These are phyloP conservation scores for Stomatorhinus walkeri DNA, from an alignment of 2,797 vertebrate species.

Conservation along the genomic window DNA sequence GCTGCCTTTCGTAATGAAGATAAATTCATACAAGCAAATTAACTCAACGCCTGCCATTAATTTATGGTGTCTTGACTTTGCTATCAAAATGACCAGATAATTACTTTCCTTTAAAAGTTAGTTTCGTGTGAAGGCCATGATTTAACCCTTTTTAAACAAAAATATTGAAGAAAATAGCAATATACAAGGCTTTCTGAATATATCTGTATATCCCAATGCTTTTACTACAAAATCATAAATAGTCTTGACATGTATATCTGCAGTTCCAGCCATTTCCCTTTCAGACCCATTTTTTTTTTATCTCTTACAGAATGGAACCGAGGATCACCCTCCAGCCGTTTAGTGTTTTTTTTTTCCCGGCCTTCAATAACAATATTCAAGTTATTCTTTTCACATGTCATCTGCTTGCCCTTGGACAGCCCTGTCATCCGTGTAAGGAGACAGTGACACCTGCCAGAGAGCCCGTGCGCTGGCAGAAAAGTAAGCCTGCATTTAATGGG, in stretches of 20 bases:
- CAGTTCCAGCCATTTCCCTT: not conserved
- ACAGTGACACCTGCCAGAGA: conserved; percentile 28
- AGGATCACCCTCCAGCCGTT: not conserved
- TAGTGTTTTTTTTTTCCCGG: not conserved
- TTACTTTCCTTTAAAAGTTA: not conserved
- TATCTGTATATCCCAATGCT: not conserved
- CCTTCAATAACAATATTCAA: conserved; percentile 23
- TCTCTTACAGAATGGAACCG: not conserved
- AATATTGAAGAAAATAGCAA: not conserved
- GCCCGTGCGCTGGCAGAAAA: conserved; percentile 38
- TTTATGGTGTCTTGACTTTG: not conserved
- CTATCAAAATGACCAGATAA: not conserved
- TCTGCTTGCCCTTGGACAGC: conserved; percentile 32
- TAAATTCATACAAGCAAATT: not conserved
- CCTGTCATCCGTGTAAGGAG: conserved; percentile 39
- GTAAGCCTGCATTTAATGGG: conserved; percentile 36
- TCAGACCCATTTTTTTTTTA: not conserved
- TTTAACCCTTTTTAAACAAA: not conserved
- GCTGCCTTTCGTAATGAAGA: not conserved
- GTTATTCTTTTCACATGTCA: conserved; percentile 37
- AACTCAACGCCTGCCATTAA: conserved; percentile 4
- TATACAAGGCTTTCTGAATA: not conserved
- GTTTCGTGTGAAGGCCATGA: not conserved
- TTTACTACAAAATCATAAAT: not conserved
- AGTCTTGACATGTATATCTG: not conserved